Evolutionary conservation across 2,113 vertebrate genomes (phyloP).

Genomic region (Tricholaema leucomelas): DNA sequence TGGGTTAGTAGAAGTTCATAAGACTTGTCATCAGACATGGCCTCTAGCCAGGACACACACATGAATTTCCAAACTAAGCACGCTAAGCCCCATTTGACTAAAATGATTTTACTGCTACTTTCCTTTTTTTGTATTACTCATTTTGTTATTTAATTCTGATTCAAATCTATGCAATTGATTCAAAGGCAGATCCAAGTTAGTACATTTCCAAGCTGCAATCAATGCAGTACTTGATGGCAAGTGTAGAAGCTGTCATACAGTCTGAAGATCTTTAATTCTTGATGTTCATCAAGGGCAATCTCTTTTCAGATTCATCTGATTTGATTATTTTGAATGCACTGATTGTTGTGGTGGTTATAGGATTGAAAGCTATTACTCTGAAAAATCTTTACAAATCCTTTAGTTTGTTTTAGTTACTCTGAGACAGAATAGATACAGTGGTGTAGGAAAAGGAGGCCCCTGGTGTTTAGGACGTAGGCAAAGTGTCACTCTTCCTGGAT

Average conservation of each 20-base stretch:
- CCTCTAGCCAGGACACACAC: neutral
- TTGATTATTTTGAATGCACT: neutral
- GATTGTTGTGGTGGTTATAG: neutral
- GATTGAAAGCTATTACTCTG: neutral
- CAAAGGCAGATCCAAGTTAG: neutral
- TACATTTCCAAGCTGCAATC: neutral
- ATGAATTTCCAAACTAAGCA: neutral
- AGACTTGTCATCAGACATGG: neutral
- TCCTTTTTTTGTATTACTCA: neutral
- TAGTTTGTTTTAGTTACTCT: neutral
- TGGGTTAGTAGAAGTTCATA: slow-evolving; percentile 17
- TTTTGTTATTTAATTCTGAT: slow-evolving; percentile 18
- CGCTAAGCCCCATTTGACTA: neutral
- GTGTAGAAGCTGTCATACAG: neutral
- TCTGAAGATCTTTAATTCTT: neutral
- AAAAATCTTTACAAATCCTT: neutral
- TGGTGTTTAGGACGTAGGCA: neutral
- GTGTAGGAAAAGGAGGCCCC: neutral
- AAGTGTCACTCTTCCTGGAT: neutral
- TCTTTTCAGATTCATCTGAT: neutral
- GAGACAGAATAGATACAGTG: neutral
- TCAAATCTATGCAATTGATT: neutral
- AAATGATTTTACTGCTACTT: slow-evolving; percentile 5
- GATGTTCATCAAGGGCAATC: neutral
- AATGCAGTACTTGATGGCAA: neutral